Evolutionary conservation across 2,113 vertebrate species (phyloP).

Genomic region (Geococcyx californianus): DNA sequence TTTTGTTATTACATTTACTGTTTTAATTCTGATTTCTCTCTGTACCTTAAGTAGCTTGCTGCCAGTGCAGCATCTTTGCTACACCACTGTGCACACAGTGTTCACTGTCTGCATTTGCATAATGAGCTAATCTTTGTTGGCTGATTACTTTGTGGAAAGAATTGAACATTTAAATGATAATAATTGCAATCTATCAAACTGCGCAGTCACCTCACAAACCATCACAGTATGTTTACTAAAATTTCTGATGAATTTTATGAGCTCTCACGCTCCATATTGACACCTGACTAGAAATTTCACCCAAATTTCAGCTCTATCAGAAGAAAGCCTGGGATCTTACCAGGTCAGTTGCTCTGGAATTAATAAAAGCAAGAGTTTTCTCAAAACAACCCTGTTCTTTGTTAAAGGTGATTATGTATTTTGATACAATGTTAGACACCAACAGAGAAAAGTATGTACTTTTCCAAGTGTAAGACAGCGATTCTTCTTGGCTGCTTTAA

Average conservation of each 20-base stretch:
- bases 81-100: constrained; percentile 39
- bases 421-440: neutral
- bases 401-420: neutral
- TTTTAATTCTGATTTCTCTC: neutral
- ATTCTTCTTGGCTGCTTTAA: too few species aligned
- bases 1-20: constrained; percentile 24
- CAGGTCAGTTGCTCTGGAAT: neutral
- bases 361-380: neutral
- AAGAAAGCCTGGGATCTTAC: neutral
- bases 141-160: constrained; percentile 69
- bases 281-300: constrained; percentile 1
- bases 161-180: constrained; percentile 72
- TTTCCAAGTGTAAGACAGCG: neutral
- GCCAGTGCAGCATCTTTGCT: neutral
- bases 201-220: constrained; percentile 36
- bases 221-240: constrained; percentile 49
- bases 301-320: neutral
- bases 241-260: constrained; percentile 56
- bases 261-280: neutral
- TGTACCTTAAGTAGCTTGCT: neutral
- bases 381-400: neutral
- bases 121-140: constrained; percentile 63
- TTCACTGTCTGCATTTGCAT: constrained; percentile 54
- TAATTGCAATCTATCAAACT: constrained; percentile 68
- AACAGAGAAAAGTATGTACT: neutral